These are phyloP conservation scores for Aselliscus stoliczkanus DNA, from an alignment of 2,797 vertebrate species.

Conservation along the genomic window DNA sequence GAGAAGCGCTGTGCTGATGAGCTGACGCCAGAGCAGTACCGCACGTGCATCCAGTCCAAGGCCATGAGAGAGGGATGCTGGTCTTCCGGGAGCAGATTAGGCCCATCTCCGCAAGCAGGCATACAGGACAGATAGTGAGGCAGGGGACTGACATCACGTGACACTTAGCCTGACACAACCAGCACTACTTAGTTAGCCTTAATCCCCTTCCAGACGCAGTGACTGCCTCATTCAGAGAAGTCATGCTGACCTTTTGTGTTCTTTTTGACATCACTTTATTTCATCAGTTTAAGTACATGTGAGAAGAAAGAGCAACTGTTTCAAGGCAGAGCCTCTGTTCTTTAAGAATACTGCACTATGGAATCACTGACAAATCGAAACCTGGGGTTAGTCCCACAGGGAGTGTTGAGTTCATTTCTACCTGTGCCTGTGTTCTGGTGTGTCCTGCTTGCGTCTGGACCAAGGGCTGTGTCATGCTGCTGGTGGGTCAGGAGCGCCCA, in stretches of 20 bases:
- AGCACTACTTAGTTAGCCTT: conserved; percentile 80
- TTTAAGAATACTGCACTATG: neutral
- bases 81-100: conserved; percentile 97
- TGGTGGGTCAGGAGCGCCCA: neutral
- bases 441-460: neutral
- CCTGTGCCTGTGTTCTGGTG: neutral
- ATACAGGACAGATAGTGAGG: conserved; percentile 91
- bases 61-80: conserved; percentile 99
- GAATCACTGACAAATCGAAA: conserved; percentile 4
- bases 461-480: neutral
- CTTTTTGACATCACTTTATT: neutral
- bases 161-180: conserved; percentile 43
- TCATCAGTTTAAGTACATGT: conserved; percentile 51
- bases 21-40: conserved; percentile 96
- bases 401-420: neutral
- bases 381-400: neutral
- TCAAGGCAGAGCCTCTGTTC: conserved; percentile 42
- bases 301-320: conserved; percentile 24
- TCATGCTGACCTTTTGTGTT: conserved; percentile 65
- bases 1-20: conserved; percentile 96
- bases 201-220: conserved; percentile 78
- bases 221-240: conserved; percentile 81
- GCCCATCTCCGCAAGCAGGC: conserved; percentile 96
- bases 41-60: conserved; percentile 99
- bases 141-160: conserved; percentile 64